phyloP scores from a whole-genome alignment of 2,113 vertebrate species.

The Onychostoma macrolepis region DNA sequence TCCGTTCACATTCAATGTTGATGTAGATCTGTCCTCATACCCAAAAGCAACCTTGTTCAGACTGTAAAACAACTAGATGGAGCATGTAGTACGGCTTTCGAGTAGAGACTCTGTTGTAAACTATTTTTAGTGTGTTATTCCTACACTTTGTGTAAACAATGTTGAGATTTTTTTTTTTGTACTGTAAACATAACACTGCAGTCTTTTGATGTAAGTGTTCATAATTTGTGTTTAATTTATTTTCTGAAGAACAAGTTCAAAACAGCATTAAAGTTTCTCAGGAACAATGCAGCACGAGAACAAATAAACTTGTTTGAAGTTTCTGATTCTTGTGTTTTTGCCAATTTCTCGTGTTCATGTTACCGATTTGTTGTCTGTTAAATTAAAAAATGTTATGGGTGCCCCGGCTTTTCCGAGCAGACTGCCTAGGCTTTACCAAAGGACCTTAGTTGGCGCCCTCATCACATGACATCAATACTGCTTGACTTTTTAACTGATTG shows the following conservation, averaged over 20 bases:
- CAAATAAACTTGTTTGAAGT: constrained; percentile 71
- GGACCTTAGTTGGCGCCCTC: not conserved
- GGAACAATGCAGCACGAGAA: constrained; percentile 71
- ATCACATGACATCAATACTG: not conserved
- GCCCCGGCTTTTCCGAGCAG: not conserved
- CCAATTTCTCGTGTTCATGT: not conserved
- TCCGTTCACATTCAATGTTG: not conserved
- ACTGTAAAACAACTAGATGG: constrained; percentile 11
- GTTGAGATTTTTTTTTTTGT: constrained; percentile 51
- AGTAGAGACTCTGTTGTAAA: constrained; percentile 15
- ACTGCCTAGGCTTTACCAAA: not conserved
- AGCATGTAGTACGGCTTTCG: constrained; percentile 28
- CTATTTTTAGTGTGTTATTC: constrained; percentile 13
- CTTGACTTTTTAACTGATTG: not conserved
- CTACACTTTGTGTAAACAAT: constrained; percentile 55
- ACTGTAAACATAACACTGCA: constrained; percentile 55
- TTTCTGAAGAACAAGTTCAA: constrained; percentile 56
- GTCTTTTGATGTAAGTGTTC: constrained; percentile 47
- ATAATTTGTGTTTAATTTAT: constrained; percentile 73
- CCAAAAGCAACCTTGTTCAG: constrained; percentile 7
- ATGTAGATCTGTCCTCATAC: not conserved
- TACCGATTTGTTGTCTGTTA: not conserved
- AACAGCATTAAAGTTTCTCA: constrained; percentile 72
- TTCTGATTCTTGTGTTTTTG: constrained; percentile 33
- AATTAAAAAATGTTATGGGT: not conserved